Base-by-base conservation (phyloP, 2,797 vertebrate species). In the Thaleichthys pacificus region DNA sequence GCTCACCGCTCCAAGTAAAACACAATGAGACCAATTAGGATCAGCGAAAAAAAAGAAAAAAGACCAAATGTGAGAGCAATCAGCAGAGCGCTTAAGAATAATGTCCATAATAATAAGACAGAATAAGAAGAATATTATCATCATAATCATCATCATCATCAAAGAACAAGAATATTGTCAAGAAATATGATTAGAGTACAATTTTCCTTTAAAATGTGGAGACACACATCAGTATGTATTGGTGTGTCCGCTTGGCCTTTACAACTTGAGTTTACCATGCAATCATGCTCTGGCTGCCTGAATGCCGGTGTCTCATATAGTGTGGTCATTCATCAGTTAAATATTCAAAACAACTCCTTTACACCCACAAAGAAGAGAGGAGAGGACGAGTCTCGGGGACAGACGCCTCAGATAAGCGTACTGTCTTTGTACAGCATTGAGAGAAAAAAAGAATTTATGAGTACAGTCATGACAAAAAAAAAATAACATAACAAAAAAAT, bases 261-360 rank as follows among this genome's bases (percentile, higher is more conserved):
- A 88, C 89, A 86, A 88, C 82, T 66, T 83, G 85, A 84, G 80
- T 89, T 91, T 85, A 89, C 91, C 93, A 94, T 93, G 93, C 93
- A 91, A 87, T 92, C 93, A 93, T 93, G 93, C 93, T 89, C 75
- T 86, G 80, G 89, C 90, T 87, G 88, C 89, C 90, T 75, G 82
- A 85, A 86, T 80, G 85, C 84, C 89, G 86, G 86, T 88, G 89
- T 88, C 90, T 89, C 87, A 77, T 82, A 85, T 89, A 91, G 82
- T 87, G 89, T 80, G 90, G 86, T 84, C 91, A 89, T 91, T 91
- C 89, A 79, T 85, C 84, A 84, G 81, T 84, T 87, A 83, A 83
- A 84, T 90, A 87, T 85, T 87, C 84, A 88, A 89, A 90, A 92
- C 85, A 82, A 88, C 84, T 89, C 88, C 90, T 91, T 89, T 91